phyloP scores from a whole-genome alignment of 2,888 invertebrate genomes.

The Morpho achilles region DNA sequence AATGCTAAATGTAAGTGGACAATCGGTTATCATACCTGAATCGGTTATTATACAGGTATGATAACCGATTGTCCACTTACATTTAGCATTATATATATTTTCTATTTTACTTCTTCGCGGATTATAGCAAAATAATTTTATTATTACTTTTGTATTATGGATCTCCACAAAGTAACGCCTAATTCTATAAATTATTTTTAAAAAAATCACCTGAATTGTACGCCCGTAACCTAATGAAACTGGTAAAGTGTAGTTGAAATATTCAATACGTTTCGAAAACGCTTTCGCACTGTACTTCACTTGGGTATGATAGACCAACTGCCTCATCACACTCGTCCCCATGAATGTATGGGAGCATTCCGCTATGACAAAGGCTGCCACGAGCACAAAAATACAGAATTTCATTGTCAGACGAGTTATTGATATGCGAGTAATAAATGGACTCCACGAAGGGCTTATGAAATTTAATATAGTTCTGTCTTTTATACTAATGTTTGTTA shows the following conservation, averaged over 20 bases:
- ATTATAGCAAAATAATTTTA: too few relatives aligned
- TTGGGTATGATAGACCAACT: conserved; percentile 39
- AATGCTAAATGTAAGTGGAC: too few relatives aligned
- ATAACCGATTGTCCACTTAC: too few relatives aligned
- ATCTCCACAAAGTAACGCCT: too few relatives aligned
- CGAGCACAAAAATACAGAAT: conserved; percentile 17
- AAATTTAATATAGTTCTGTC: background rate
- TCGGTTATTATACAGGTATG: too few relatives aligned
- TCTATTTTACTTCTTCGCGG: too few relatives aligned
- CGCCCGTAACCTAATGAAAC: conserved; percentile 29
- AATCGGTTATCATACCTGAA: too few relatives aligned
- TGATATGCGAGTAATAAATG: background rate
- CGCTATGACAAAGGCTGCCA: conserved; percentile 38
- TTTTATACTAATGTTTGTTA: background rate
- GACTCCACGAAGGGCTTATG: background rate
- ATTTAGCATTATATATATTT: too few relatives aligned
- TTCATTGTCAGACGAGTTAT: conserved; percentile 8
- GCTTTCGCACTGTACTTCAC: conserved; percentile 36
- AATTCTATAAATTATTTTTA: too few relatives aligned
- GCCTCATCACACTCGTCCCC: conserved; percentile 49
- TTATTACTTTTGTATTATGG: too few relatives aligned
- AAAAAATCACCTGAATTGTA: conserved; percentile 45
- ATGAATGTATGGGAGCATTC: conserved; percentile 51
- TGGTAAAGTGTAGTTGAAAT: conserved; percentile 40
- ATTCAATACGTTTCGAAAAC: conserved; percentile 52